Evolutionary conservation across 2,888 invertebrate species (phyloP), one percentile per base, ranked within the genome.

Genomic region (Halictus quadricinctus): DNA sequence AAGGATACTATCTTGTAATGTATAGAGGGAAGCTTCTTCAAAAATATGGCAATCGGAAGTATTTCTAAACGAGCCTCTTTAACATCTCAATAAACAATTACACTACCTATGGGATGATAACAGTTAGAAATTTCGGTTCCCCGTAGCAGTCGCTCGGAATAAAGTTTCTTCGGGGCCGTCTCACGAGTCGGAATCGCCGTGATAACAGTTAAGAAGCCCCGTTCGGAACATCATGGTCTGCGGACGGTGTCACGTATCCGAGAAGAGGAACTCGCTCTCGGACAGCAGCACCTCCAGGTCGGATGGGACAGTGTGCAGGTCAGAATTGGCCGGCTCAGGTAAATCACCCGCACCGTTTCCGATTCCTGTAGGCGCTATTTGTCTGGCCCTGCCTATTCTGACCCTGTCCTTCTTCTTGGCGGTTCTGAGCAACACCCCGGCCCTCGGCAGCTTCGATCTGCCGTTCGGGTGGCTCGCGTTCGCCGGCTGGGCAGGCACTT

Each of bases 301-400:
- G 76, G 96, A 96, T 88, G 96, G 96, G 94, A 96, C 96, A 92
- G 96, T 96, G 93, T 96, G 96, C 72, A 96, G 94, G 92, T 96
- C 96, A 86, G 96, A 96, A 93, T 95, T 96, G 85, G 95, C 95
- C 21, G 91, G 93, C 76, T 93, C 93, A 70, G 92, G 92, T 73
- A 88, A 87, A 77, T 90, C 90, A 15, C 84, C 60, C 81, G 91
- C 86, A 77, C 85, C 73, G 78, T 88, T 91, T 18, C 89, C 88
- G 54, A 89, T 90, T 43, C 91, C 91, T 13, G 89, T 89, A 25
- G 91, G 89, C n/a, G 87, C 90, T 72, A 90, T 88, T 85, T 92
- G 92, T 76, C 95, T 95, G n/a, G 91, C 91, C 64, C 92, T 90
- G 58, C 91, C 91, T 72, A 92, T 89, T 70, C 92, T 88, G 77